Evolutionary conservation across 2,888 invertebrate species (phyloP), one percentile per base, ranked within the genome.

Genomic region (Leucoma salicis): DNA sequence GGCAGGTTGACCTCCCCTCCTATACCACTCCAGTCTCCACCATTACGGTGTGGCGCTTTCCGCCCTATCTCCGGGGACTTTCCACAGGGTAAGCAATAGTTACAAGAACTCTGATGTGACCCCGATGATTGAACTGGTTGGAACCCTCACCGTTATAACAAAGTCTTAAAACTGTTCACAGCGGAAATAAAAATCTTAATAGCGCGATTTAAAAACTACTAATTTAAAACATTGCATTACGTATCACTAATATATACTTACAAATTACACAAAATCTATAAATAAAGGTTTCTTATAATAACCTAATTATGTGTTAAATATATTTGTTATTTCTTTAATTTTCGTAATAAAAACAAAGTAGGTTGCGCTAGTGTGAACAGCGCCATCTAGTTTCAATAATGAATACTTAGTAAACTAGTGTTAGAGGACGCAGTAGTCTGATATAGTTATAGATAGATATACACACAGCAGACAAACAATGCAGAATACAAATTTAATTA

Each of bases 21-120:
- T 53, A 48, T 48, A 10, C 76, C 69, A 47, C 53, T 58, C 73
- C 75, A 70, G 79, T 79, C 75, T 62, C 25, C 74, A 81, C 74
- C 74, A 31, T 63, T 60, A 88, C 50, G 68, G 75, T 80, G 76
- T 55, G 85, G 55, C 82, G 85, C 85, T 90, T 80, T 90, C 90
- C 84, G 80, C 70, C 89, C 64, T 77, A 46, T 74, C 83, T 90
- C 90, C 90, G 89, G 90, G 89, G 90, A 90, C 90, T 90, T 90
- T 90, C 89, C 90, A 82, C 90, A 83, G 86, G 88, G 84, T 81
- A 47, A 71, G 3, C 2, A 1, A 70, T 84, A 68, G 57, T 77
- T 88, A 63, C 1, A 2, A 54, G 65, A 74, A 68, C 70, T 82
- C 82, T 63, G 89, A 13, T 43, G 90, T 90, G 52, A 82, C 85